Evolutionary conservation across 2,113 vertebrate genomes (phyloP), one percentile per base, ranked within the genome.

Genomic region (Ctenomys sociabilis): DNA sequence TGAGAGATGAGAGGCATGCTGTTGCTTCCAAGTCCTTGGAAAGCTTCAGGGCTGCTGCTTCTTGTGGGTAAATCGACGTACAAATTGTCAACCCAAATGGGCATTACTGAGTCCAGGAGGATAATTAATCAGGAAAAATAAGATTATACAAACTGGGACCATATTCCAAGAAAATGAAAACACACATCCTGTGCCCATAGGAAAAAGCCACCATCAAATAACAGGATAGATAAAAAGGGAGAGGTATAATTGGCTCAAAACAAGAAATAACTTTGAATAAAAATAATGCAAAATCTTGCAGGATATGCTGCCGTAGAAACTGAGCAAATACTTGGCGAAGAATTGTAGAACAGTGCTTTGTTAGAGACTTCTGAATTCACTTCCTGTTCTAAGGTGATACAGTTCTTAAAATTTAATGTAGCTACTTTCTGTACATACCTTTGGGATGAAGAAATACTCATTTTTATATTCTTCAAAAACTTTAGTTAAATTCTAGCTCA

Each of bases 401-500:
- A 16, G 81, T 92, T 40, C 72, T 49, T 70, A 52, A 90, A 70
- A 59, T 72, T 85, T 43, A 91, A 86, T 61, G 72, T 73, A 91
- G 49, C 9, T 45, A 68, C 92, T 92, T 95, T 95, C 8, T 75
- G 22, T 54, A 43, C 11, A 49, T 68, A 68, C 1, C 85, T 12
- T 43, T 88, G 13, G 24, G 86, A 96, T 90, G 57, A 61, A 26
- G 90, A 84, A 11, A 3, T 73, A 43, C 59, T 88, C n/a, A 63
- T 49, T 12, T 21, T 85, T 14, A 52, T 78, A 14, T 40, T 5
- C n/a, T 24, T 89, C 11, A 93, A 95, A 59, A 91, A 32, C 10
- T 13, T 45, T 30, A 77, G 95, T 85, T 57, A 32, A 88, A 80
- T 93, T 88, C 22, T 52, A n/a, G 13, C 22, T 93, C 78, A 94